Conservation (phyloP, 2,113 vertebrate species). For the Lophura nycthemera region DNA sequence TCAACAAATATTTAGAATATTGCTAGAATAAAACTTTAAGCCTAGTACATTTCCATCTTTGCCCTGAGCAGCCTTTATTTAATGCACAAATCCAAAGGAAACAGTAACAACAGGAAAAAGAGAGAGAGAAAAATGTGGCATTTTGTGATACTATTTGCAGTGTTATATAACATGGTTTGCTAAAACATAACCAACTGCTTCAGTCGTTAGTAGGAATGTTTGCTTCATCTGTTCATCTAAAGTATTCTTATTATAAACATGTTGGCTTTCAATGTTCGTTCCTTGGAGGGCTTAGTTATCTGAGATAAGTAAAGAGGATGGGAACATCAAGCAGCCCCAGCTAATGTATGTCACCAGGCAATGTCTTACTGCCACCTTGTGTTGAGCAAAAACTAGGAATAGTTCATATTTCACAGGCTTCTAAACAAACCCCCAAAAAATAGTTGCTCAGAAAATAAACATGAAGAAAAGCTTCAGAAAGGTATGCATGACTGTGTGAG, state of each 20-base stretch:
- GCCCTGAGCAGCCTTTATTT: neutral
- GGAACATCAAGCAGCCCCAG: neutral
- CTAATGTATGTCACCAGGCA: neutral
- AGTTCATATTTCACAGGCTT: neutral
- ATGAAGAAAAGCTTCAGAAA: neutral
- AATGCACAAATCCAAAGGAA: neutral
- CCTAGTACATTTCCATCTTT: neutral
- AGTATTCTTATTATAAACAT: neutral
- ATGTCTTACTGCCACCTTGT: slow-evolving; percentile 76
- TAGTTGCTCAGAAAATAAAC: neutral
- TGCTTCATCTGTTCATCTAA: neutral
- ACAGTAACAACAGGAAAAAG: neutral
- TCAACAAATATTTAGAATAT: neutral
- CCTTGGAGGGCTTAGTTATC: neutral
- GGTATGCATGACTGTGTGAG: neutral
- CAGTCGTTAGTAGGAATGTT: neutral
- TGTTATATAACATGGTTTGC: neutral
- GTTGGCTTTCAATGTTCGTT: neutral
- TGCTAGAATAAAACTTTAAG: neutral
- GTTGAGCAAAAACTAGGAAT: neutral
- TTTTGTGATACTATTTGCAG: neutral
- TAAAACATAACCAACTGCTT: neutral
- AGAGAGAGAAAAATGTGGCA: neutral
- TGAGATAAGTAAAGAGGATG: neutral
- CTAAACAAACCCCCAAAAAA: neutral